phyloP scores from a whole-genome alignment of 2,113 vertebrate genomes.

The rabbit (Oryctolagus cuniculus) region DNA sequence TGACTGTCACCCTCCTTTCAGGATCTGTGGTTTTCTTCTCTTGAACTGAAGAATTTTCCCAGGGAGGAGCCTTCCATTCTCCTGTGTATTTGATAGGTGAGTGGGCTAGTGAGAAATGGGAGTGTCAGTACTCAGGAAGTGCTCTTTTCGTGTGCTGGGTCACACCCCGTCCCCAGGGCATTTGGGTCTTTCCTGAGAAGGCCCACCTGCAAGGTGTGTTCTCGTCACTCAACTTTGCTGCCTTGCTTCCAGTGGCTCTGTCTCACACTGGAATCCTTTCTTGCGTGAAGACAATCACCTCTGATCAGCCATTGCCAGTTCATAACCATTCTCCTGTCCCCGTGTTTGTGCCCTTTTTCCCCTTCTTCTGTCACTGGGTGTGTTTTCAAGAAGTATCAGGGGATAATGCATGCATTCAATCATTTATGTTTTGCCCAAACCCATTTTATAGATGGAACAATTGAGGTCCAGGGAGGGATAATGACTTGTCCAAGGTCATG shows the following conservation, averaged over 20 bases:
- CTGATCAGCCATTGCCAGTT: no score
- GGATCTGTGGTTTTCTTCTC: not conserved
- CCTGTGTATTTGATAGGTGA: not conserved
- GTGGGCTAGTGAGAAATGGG: not conserved
- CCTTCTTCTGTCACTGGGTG: not conserved
- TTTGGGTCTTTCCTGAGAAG: no score
- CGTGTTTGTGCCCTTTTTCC: not conserved
- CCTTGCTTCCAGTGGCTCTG: no score
- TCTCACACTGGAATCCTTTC: no score
- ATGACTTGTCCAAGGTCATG: not conserved
- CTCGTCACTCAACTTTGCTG: no score
- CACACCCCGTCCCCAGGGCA: not conserved
- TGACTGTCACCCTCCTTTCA: not conserved
- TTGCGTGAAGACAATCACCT: no score
- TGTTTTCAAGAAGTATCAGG: not conserved
- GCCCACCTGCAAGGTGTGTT: no score
- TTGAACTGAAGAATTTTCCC: not conserved
- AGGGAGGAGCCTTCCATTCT: not conserved
- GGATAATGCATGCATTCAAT: not conserved
- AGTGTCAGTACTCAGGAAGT: not conserved
- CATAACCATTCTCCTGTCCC: not conserved
- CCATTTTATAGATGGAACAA: constrained; percentile 11
- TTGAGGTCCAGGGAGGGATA: not conserved
- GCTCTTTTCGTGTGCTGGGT: not conserved
- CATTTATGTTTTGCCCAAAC: not conserved